These are phyloP conservation scores for Drosophila anomalata DNA, from an alignment of 2,888 invertebrate genomes.

Conservation along the genomic window DNA sequence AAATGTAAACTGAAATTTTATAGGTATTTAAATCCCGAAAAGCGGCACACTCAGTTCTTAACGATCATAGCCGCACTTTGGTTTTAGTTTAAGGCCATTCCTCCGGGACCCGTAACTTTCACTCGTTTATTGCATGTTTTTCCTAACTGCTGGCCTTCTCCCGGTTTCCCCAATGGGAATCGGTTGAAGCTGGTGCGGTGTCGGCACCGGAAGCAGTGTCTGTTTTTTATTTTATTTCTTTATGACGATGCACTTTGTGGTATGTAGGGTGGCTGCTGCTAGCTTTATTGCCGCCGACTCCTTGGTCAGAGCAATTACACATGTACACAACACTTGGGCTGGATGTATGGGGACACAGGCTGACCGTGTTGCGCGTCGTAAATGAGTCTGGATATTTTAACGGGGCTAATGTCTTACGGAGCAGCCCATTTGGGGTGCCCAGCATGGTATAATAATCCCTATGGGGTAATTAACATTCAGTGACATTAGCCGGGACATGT, in stretches of 20 bases:
- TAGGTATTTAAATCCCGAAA: constrained; percentile 36
- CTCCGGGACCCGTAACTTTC: constrained; percentile 16
- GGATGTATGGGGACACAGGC: constrained; percentile 49
- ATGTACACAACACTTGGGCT: constrained; percentile 38
- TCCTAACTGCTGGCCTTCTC: constrained; percentile 24
- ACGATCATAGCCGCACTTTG: constrained; percentile 18
- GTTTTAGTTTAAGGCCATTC: constrained; percentile 20
- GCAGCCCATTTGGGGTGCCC: constrained; percentile 41
- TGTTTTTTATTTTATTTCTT: constrained; percentile 35
- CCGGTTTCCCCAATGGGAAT: constrained; percentile 24
- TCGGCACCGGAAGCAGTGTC: constrained; percentile 32
- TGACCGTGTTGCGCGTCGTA: constrained; percentile 57
- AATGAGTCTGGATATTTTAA: constrained; percentile 55
- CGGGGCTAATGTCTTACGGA: constrained; percentile 48
- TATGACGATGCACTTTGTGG: constrained; percentile 62
- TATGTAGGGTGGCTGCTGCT: constrained; percentile 49
- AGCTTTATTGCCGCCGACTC: constrained; percentile 24
- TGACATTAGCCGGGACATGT: constrained; percentile 1
- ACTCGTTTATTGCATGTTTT: constrained; percentile 10
- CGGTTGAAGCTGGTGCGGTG: constrained; percentile 8
- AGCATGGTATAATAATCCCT: constrained; percentile 47
- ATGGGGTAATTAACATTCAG: constrained; percentile 62
- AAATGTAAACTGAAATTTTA: constrained; percentile 6
- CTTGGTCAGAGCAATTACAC: constrained; percentile 53
- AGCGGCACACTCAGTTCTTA: constrained; percentile 17